Evolutionary conservation across 2,113 vertebrate species (phyloP).

Genomic region (Nansenia antarctica): DNA sequence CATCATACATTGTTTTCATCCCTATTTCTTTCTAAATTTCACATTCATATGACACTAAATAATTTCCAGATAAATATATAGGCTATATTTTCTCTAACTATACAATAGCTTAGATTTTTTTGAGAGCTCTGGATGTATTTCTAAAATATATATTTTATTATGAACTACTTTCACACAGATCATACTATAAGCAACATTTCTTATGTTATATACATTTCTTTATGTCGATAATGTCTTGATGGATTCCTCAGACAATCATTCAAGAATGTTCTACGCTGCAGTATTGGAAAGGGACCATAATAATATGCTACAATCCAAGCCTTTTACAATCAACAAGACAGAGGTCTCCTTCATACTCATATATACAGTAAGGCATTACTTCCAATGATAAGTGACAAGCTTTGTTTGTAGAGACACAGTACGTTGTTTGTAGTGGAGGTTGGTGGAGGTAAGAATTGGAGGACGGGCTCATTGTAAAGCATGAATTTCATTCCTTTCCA

Average conservation of each 20-base stretch:
- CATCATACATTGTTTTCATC: too few species aligned
- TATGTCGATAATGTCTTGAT: neutral
- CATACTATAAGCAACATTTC: neutral
- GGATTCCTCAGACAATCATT: neutral
- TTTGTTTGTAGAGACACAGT: neutral
- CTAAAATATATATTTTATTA: neutral
- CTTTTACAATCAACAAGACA: slow-evolving; percentile 1
- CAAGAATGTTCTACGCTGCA: neutral
- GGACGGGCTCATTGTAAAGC: too few species aligned
- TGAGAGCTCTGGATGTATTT: neutral
- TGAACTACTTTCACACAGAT: neutral
- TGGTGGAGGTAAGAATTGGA: too few species aligned
- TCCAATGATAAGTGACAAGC: neutral
- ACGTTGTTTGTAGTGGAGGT: too few species aligned
- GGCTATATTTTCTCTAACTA: too few species aligned
- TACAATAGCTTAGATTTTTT: neutral
- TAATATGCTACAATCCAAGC: neutral
- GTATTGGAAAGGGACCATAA: neutral
- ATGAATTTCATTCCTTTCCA: too few species aligned
- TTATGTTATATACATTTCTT: neutral
- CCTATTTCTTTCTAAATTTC: too few species aligned
- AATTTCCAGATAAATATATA: neutral
- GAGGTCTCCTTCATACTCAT: neutral
- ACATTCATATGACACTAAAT: too few species aligned
- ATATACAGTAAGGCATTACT: neutral